Evolutionary conservation across 1,140 invertebrate genomes (phyloP), one percentile per base, ranked within the genome.

Genomic region (Drosophila malerkotliana): DNA sequence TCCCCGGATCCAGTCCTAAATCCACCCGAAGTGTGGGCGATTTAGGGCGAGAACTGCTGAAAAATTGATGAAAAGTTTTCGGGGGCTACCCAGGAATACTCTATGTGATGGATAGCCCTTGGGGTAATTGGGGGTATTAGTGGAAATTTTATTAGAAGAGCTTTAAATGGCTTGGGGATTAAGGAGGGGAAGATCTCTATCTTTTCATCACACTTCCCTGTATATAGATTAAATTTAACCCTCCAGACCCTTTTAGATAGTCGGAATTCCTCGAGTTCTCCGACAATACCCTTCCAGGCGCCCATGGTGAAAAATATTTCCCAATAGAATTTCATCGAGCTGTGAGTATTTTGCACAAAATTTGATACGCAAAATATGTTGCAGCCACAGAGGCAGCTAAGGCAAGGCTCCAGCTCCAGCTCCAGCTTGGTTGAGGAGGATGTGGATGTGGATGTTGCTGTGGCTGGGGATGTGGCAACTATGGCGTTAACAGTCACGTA

Each of bases 291-390:
- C 72, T 74, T 56, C 32, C 59, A 4, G 6, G 1, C 53, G 47
- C 28, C 34, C 28, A 37, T 68, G 47, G 2, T 52, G 62, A 47
- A 73, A 75, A 37, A 69, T 81, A 87, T 85, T 85, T 87, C 82
- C 82, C 82, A 64, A 87, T 76, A 82, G 82, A 85, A 87, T 85
- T 87, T 81, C 77, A 80, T 81, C 64, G 77, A 66, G 81, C 72
- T 69, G 82, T 56, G 64, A 77, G 74, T 67, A 85, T 78, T 85
- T 81, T 82, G 69, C 82, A 87, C 78, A 85, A 75, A 85, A 82
- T 85, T 87, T 85, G 82, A 81, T 85, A 71, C 68, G 49, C 58
- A 77, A 85, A 85, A 87, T 85, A 82, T 85, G 82, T 87, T 87
- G 69, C 78, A 76, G 61, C 44, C 10, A 9, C 60, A 49, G 59